These are phyloP conservation scores for Malthinus seriepunctatus DNA, from an alignment of 2,888 invertebrate genomes.

Conservation along the genomic window DNA sequence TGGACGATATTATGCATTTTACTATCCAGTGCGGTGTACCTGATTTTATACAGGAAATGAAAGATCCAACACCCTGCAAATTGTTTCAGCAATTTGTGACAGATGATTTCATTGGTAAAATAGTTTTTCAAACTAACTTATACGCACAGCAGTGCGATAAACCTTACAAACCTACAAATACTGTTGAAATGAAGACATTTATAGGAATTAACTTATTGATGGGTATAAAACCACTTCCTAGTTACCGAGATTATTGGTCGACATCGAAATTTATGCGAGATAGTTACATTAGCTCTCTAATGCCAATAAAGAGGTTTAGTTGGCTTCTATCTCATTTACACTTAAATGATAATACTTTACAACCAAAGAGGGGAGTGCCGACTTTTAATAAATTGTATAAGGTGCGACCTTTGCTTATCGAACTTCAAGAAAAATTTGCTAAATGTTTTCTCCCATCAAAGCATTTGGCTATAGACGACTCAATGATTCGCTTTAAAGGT, in stretches of 20 bases:
- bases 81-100: too few relatives aligned
- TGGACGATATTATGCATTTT: too few relatives aligned
- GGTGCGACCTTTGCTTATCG: conserved; percentile 20
- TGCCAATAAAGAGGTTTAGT: conserved; percentile 30
- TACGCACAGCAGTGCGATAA: too few relatives aligned
- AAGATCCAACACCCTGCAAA: too few relatives aligned
- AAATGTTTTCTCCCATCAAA: background rate
- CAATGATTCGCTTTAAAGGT: conserved; percentile 39
- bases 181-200: too few relatives aligned
- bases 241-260: conserved; percentile 34
- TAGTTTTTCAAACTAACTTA: too few relatives aligned
- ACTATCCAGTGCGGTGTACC: too few relatives aligned
- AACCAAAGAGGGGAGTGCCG: conserved; percentile 13
- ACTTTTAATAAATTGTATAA: conserved; percentile 32
- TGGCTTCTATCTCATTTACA: conserved; percentile 32
- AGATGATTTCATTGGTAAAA: too few relatives aligned
- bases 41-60: too few relatives aligned
- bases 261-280: conserved; percentile 25
- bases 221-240: conserved; percentile 32
- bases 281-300: conserved; percentile 27
- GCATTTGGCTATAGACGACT: conserved; percentile 28
- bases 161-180: too few relatives aligned
- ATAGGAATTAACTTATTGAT: conserved; percentile 24
- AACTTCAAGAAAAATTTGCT: background rate
- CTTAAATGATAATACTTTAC: conserved; percentile 31